Conservation (phyloP, 2,797 vertebrate species). For the Triplophysa yarkandensis region DNA sequence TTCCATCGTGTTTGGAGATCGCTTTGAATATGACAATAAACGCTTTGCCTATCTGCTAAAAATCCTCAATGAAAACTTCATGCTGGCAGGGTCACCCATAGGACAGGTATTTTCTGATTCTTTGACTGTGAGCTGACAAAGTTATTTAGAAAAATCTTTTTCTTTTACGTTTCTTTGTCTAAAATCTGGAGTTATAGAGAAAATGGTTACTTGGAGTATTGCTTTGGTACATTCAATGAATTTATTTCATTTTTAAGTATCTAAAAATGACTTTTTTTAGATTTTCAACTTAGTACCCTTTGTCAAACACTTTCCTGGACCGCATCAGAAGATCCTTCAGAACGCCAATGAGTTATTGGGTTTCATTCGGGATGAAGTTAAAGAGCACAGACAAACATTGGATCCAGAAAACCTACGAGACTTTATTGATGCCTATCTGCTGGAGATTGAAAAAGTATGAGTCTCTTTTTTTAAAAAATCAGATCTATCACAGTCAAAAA, state of each 20-base stretch:
- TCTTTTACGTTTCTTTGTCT: too few relatives aligned
- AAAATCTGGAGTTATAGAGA: too few relatives aligned
- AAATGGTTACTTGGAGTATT: too few relatives aligned
- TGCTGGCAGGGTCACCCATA: conserved; percentile 6
- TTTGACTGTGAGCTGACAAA: too few relatives aligned
- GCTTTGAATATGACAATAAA: conserved; percentile 57
- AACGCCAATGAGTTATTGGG: conserved; percentile 21
- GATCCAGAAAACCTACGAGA: conserved; percentile 57
- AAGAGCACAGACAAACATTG: conserved; percentile 50
- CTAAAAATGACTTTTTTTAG: conserved; percentile 16
- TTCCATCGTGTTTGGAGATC: conserved; percentile 55
- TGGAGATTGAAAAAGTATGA: conserved; percentile 49
- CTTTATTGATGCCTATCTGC: conserved; percentile 61
- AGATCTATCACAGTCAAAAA: neutral
- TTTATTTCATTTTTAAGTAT: too few relatives aligned
- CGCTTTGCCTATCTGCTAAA: conserved; percentile 36
- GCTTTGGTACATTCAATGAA: too few relatives aligned
- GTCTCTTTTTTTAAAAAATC: neutral
- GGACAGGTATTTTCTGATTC: conserved; percentile 41
- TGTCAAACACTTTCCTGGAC: conserved; percentile 55
- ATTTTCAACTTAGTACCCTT: conserved; percentile 50
- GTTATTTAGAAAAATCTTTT: too few relatives aligned
- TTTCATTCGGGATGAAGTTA: conserved; percentile 42
- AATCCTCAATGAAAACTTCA: neutral
- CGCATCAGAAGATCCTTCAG: conserved; percentile 51